Conservation (phyloP, 2,113 vertebrate species). For the Electrona antarctica region DNA sequence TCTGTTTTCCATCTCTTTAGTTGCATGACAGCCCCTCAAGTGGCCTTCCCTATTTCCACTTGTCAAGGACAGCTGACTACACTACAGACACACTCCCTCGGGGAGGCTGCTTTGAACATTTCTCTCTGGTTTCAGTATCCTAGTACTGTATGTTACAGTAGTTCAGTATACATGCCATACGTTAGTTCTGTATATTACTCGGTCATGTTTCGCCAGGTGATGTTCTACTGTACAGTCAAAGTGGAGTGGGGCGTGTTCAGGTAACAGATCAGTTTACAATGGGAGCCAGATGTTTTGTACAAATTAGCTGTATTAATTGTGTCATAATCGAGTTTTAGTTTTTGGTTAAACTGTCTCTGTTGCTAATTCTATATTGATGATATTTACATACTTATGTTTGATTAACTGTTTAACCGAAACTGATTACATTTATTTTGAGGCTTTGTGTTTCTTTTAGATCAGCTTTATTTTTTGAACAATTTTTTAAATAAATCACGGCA, state of each 20-base stretch:
- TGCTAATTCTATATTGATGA: no score
- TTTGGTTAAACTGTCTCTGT: background rate
- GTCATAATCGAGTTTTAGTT: background rate
- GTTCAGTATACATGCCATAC: constrained; percentile 5
- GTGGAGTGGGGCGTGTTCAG: constrained; percentile 54
- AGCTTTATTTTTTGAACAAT: background rate
- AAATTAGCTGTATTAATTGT: background rate
- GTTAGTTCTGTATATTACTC: background rate
- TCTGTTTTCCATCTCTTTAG: constrained; percentile 1
- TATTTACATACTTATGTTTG: no score
- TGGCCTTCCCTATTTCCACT: constrained; percentile 31
- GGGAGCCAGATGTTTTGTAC: no score
- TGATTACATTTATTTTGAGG: background rate
- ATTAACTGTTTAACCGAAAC: no score
- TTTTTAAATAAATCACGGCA: no score
- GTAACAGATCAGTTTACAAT: constrained; percentile 21
- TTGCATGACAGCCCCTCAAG: constrained; percentile 24
- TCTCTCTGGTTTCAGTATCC: constrained; percentile 2
- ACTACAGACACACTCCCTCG: constrained; percentile 11
- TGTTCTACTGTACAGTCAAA: constrained; percentile 41
- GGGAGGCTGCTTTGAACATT: constrained; percentile 4
- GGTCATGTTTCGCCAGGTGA: constrained; percentile 53
- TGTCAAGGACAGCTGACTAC: constrained; percentile 65
- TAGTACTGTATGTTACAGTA: background rate
- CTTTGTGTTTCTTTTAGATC: background rate